Evolutionary conservation across 2,888 invertebrate species (phyloP).

Genomic region (Heliconius hortense): DNA sequence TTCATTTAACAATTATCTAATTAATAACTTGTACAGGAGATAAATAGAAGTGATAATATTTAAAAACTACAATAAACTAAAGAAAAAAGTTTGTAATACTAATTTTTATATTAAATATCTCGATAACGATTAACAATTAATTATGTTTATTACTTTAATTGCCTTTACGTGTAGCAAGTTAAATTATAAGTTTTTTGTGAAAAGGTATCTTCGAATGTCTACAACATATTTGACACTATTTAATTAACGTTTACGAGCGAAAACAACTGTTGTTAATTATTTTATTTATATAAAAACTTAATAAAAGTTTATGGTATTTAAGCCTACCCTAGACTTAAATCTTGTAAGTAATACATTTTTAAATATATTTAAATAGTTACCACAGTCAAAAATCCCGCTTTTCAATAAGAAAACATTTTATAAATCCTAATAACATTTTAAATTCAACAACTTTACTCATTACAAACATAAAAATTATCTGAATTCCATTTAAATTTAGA

Average conservation of each 20-base stretch:
- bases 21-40: not conserved
- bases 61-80: not conserved
- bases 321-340: not conserved
- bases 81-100: not conserved
- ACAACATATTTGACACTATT: no score
- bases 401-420: not conserved
- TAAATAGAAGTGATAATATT: slow-evolving; percentile 2
- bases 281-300: slow-evolving; percentile 68
- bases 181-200: no score
- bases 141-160: not conserved
- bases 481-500: not conserved
- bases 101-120: not conserved
- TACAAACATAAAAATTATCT: not conserved
- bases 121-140: not conserved
- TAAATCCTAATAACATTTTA: not conserved
- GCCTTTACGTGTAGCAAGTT: no score
- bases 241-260: no score
- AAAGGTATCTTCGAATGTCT: no score
- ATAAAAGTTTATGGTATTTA: slow-evolving; percentile 57
- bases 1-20: not conserved
- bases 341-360: not conserved
- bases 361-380: not conserved
- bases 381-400: not conserved
- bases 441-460: not conserved
- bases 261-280: slow-evolving; percentile 35